These are phyloP conservation scores for Ctenosaura bakeri DNA, from an alignment of 2,797 vertebrate genomes.

Conservation along the genomic window DNA sequence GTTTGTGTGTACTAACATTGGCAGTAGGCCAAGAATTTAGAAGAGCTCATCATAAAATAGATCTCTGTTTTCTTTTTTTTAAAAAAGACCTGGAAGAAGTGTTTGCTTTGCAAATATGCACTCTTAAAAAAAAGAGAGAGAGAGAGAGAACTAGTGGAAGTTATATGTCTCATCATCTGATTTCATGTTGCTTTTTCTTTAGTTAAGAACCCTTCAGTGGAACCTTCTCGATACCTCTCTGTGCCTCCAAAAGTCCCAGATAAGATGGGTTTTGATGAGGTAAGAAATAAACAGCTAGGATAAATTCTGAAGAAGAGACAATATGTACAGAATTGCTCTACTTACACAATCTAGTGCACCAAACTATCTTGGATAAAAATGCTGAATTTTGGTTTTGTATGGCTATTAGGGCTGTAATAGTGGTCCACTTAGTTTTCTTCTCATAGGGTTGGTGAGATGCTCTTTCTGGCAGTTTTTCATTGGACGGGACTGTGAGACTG, in stretches of 20 bases:
- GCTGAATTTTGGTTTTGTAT: background rate
- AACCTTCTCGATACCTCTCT: conserved; percentile 82
- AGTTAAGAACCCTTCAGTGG: conserved; percentile 87
- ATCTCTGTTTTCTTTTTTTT: background rate
- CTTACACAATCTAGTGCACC: background rate
- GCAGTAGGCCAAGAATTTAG: background rate
- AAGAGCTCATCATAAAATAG: background rate
- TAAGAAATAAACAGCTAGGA: conserved; percentile 64
- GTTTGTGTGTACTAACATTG: background rate
- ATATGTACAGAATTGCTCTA: background rate
- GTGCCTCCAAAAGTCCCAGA: conserved; percentile 74
- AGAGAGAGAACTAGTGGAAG: background rate
- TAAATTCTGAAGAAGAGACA: background rate
- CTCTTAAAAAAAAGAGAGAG: background rate
- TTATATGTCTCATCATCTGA: background rate
- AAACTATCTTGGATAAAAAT: background rate
- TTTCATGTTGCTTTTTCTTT: conserved; percentile 40
- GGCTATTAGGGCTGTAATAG: background rate
- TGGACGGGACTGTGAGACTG: background rate
- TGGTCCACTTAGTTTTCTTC: background rate
- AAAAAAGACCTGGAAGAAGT: background rate
- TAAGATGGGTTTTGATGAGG: conserved; percentile 90
- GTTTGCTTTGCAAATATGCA: background rate
- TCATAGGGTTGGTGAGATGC: background rate
- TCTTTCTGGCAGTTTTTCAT: background rate